Evolutionary conservation across 1,140 invertebrate genomes (phyloP).

Genomic region (Pachyrhynchus sulphureomaculatus): DNA sequence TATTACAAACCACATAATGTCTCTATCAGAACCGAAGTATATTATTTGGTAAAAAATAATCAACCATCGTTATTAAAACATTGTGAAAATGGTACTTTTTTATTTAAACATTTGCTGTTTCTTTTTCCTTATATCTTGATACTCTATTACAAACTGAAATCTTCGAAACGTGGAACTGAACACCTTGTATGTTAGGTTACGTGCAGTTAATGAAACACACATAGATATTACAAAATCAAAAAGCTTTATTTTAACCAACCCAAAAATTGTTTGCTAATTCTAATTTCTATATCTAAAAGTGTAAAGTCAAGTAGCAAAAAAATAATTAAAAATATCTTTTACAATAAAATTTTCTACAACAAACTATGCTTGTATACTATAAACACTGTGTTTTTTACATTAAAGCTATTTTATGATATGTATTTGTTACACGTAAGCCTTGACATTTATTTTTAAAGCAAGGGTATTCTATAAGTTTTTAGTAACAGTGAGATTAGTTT

Average conservation of each 20-base stretch:
- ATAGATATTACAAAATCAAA: conserved; percentile 24
- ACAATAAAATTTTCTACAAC: conserved; percentile 25
- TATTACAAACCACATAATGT: no score
- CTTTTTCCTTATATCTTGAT: no score
- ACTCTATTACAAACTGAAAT: no score
- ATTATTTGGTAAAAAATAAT: no score
- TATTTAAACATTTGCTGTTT: no score
- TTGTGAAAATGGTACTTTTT: no score
- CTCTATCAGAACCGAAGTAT: no score
- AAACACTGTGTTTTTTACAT: conserved; percentile 35
- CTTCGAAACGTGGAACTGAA: no score
- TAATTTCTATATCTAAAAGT: conserved; percentile 27
- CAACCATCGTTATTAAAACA: no score
- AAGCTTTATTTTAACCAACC: conserved; percentile 20
- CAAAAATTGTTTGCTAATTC: conserved; percentile 2
- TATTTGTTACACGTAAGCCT: conserved; percentile 41
- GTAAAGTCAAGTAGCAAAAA: conserved; percentile 37
- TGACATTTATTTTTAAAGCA: conserved; percentile 34
- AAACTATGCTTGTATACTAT: conserved; percentile 31
- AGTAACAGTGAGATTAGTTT: conserved; percentile 19
- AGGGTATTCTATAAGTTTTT: conserved; percentile 21
- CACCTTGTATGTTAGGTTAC: no score
- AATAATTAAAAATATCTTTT: conserved; percentile 32
- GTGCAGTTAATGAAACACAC: conserved; percentile 4
- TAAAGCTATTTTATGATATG: conserved; percentile 41